Evolutionary conservation across 1,140 invertebrate species (phyloP).

Genomic region (Manduca sexta): DNA sequence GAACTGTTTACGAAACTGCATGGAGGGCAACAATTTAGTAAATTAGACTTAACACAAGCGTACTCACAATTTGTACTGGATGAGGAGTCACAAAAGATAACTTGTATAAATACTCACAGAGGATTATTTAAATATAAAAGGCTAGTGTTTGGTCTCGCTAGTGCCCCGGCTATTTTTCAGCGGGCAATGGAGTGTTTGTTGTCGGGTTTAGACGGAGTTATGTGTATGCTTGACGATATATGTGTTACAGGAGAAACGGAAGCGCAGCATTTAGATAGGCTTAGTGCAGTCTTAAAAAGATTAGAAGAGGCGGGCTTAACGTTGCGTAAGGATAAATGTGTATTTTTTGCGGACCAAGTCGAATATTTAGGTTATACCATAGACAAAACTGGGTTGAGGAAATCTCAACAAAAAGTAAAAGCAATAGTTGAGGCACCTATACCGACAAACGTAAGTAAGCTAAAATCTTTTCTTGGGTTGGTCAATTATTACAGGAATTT

Average conservation of each 20-base stretch:
- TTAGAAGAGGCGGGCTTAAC: conserved; percentile 22
- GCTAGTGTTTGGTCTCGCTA: conserved; percentile 38
- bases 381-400: conserved; percentile 13
- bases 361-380: conserved; percentile 17
- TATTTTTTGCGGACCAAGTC: conserved; percentile 17
- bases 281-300: conserved; percentile 27
- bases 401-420: conserved; percentile 13
- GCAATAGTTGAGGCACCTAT: no score
- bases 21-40: no score
- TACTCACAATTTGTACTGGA: conserved; percentile 29
- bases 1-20: no score
- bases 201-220: conserved; percentile 27
- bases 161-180: conserved; percentile 44
- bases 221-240: conserved; percentile 28
- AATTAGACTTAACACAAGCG: conserved; percentile 11
- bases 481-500: no score
- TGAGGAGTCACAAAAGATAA: conserved; percentile 26
- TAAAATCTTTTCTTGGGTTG: no score
- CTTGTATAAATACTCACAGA: conserved; percentile 38
- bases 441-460: no score
- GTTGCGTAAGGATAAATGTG: conserved; percentile 31
- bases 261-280: neutral
- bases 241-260: conserved; percentile 16
- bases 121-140: conserved; percentile 41
- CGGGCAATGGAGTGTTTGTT: conserved; percentile 40